These are phyloP conservation scores for Columbina picui DNA, from an alignment of 2,113 vertebrate species.

Conservation along the genomic window DNA sequence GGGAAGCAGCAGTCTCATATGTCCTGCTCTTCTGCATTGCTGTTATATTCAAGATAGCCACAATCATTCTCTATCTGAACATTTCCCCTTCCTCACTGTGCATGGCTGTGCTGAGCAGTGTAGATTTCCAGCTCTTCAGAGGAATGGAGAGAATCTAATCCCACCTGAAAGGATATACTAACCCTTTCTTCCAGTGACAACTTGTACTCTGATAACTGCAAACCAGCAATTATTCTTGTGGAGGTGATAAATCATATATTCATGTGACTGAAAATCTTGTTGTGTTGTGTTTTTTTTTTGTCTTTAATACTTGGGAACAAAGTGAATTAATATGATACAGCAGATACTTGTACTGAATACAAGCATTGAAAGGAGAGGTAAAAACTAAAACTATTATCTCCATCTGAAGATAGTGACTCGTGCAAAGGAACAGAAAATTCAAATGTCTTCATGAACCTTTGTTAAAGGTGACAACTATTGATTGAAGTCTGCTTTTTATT, in stretches of 20 bases:
- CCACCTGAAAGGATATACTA: background rate
- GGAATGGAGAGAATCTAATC: background rate
- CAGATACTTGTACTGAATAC: background rate
- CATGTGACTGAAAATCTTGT: background rate
- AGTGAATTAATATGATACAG: background rate
- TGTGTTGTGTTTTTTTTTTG: background rate
- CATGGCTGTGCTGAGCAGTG: background rate
- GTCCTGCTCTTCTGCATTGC: background rate
- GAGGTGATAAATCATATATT: background rate
- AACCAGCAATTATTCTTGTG: background rate
- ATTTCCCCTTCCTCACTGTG: accelerated
- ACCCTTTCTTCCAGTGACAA: background rate
- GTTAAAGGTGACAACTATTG: background rate
- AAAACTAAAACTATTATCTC: background rate
- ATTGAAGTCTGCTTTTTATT: background rate
- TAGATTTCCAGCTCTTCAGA: background rate
- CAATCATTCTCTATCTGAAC: background rate
- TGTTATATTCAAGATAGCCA: background rate
- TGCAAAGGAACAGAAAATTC: background rate
- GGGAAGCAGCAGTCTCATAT: background rate
- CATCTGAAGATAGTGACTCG: background rate
- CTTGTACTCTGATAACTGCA: background rate
- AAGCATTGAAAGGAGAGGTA: background rate
- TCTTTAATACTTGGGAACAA: background rate
- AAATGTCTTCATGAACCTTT: background rate